These are phyloP conservation scores for Eumaeus atala DNA, from an alignment of 1,140 invertebrate species.

Conservation along the genomic window DNA sequence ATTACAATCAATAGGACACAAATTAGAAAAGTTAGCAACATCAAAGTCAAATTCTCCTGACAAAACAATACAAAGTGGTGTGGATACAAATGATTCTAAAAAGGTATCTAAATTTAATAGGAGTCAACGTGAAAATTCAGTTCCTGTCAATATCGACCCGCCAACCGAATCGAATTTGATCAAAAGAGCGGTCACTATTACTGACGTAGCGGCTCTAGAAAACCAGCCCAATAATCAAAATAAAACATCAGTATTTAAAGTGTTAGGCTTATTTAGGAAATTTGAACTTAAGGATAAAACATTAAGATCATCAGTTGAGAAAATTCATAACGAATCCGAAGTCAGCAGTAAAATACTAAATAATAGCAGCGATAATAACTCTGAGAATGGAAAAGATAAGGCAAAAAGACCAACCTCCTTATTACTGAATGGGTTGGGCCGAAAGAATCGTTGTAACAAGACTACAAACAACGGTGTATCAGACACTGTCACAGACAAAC, in stretches of 20 bases:
- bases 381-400: constrained; percentile 49
- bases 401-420: constrained; percentile 67
- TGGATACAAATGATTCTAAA: constrained; percentile 27
- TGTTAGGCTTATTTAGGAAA: constrained; percentile 83
- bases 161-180: constrained; percentile 77
- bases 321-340: constrained; percentile 29
- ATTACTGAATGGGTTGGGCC: constrained; percentile 64
- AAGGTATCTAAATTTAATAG: constrained; percentile 64
- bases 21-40: constrained; percentile 77
- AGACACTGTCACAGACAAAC: constrained; percentile 34
- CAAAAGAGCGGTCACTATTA: constrained; percentile 80
- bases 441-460: constrained; percentile 55
- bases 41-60: constrained; percentile 64
- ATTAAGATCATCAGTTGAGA: constrained; percentile 38
- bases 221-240: constrained; percentile 51
- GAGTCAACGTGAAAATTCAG: constrained; percentile 77
- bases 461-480: constrained; percentile 49
- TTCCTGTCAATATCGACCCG: constrained; percentile 72
- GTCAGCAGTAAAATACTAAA: background rate
- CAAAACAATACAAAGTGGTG: constrained; percentile 47
- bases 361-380: constrained; percentile 16
- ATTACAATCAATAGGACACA: constrained; percentile 78
- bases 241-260: constrained; percentile 78
- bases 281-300: constrained; percentile 71
- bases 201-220: constrained; percentile 75